Evolutionary conservation across 2,797 vertebrate genomes (phyloP).

Genomic region (Sebastes paucispinis): DNA sequence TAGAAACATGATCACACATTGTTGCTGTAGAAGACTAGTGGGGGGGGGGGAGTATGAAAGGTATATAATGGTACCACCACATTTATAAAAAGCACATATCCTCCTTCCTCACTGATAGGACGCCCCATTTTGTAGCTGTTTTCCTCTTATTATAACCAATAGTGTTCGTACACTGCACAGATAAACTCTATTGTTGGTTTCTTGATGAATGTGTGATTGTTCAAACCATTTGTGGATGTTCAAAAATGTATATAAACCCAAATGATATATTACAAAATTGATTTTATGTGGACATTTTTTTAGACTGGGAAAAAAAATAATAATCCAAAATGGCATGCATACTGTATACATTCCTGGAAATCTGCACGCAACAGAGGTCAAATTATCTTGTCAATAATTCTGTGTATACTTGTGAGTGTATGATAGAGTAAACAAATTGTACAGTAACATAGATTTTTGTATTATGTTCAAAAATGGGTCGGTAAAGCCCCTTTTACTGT

Average conservation of each 20-base stretch:
- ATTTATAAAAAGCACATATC: constrained; percentile 55
- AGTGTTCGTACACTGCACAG: constrained; percentile 49
- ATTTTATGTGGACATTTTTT: constrained; percentile 69
- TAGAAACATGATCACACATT: constrained; percentile 40
- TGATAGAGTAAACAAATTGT: constrained; percentile 77
- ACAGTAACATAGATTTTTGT: constrained; percentile 79
- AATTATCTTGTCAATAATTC: constrained; percentile 77
- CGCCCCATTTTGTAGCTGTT: constrained; percentile 58
- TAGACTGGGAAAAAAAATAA: constrained; percentile 18
- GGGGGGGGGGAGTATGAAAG: not conserved
- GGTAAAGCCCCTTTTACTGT: constrained; percentile 79
- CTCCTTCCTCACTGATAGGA: constrained; percentile 40
- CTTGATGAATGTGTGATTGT: constrained; percentile 78
- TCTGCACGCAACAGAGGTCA: constrained; percentile 85
- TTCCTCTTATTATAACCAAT: constrained; percentile 66
- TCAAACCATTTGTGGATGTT: constrained; percentile 75
- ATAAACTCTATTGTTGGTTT: constrained; percentile 65
- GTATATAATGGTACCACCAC: constrained; percentile 4
- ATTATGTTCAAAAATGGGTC: constrained; percentile 75
- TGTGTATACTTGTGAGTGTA: constrained; percentile 79
- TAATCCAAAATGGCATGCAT: constrained; percentile 84
- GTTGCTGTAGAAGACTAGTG: constrained; percentile 1
- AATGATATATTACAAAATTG: constrained; percentile 61
- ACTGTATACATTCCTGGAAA: constrained; percentile 80
- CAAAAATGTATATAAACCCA: constrained; percentile 75